Evolutionary conservation across 2,113 vertebrate genomes (phyloP), one percentile per base, ranked within the genome.

Genomic region (Crotophaga sulcirostris): DNA sequence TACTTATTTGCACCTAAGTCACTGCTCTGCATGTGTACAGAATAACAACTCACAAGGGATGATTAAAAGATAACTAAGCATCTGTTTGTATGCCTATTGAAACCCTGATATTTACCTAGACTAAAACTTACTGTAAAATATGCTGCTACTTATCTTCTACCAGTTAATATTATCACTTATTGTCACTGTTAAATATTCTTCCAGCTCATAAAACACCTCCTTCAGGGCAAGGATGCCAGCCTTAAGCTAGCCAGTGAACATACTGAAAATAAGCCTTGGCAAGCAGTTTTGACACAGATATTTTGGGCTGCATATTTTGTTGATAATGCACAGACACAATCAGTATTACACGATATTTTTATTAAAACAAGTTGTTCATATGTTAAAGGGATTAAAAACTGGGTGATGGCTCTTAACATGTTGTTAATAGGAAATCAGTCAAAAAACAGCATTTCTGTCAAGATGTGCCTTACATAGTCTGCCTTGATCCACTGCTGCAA

Each of bases 251-350:
- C 82, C 84, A 94, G 58, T 24, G 18, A 87, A 44, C 15, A 84
- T 10, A 44, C 24, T 63, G 94, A 68, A 84, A 95, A 92, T 34
- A 84, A 74, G 40, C 38, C 28, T 38, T 84, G 78, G 87, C 89
- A 95, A 86, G 55, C 29, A 87, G 33, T 58, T 90, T 70, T 94
- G 85, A 91, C 84, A 86, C 38, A 44, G 44, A 56, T 88, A 90
- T 90, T 92, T 74, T 77, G n/a, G 83, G 68, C 68, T 70, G 60
- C 55, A 42, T 29, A 23, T 83, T 90, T 66, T 63, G 63, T 81
- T 95, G 52, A 15, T 74, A 86, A 90, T 55, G 55, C 51, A 42
- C 82, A 92, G 66, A 70, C 58, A 83, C 62, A 82, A 49, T 87
- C 62, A 73, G 13, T n/a, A 44, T 31, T 60, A 60, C 67, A 84